Base-by-base conservation (phyloP, 2,797 vertebrate genomes). In the Anabas testudineus region DNA sequence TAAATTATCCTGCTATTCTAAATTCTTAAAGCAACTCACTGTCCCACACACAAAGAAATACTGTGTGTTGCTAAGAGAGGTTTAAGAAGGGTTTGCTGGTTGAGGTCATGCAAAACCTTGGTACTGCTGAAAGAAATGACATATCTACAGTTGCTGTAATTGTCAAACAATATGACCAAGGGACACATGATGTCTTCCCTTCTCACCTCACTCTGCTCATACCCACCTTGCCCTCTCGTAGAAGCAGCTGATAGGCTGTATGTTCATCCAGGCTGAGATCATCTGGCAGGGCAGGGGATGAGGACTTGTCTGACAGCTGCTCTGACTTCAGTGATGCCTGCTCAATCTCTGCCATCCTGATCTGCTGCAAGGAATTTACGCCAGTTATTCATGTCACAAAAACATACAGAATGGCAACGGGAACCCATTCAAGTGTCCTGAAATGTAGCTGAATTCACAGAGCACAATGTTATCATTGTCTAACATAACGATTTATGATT, bases 281-380 rank as follows among this genome's bases (percentile, higher is more conserved):
- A 9, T 99, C 97, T 1, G 96, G 96, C 74, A 97, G 91, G 34
- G 95, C 92, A 28, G 97, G 94, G 46, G 97, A 98, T 0, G 96
- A 97, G 36, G 97, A 99, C 91, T 96, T 97, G 91, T 99, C 97
- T 1, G 95, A 95, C 51, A 94, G 85, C 62, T 92, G 93, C 81
- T 95, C 95, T 8, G 98, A 99, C 88, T 95, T 97, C 87, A 99
- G 91, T 22, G 98, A 99, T 15, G 96, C 94, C 64, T 94, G 98
- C 91, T 99, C 98, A 56, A 97, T 95, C 93, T 99, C 98, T 0
- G 98, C 98, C 93, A 99, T 95, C 88, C 95, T 96, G 80, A 99
- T 96, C 96, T 99, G 94, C 91, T 90, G 88, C 84, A 91, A 81
- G 74, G 67, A 75, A 88, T 19, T 42, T 14, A 47, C 56, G 63